Conservation (phyloP, 2,888 invertebrate genomes). For the Nomada flava region DNA sequence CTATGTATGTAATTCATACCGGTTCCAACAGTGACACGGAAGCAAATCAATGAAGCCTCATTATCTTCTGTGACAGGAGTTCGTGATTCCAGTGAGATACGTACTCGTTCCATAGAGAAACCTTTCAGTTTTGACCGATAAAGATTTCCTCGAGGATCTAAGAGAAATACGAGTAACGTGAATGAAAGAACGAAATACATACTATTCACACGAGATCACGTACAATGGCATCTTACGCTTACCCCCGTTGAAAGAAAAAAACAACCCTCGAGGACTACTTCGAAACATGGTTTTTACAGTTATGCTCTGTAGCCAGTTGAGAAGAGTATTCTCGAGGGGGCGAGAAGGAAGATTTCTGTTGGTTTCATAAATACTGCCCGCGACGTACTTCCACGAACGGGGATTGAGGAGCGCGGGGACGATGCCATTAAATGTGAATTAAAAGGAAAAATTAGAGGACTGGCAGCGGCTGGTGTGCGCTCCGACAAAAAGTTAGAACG, state of each 20-base stretch:
- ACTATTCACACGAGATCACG: slow-evolving; percentile 23
- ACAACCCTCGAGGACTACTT: slow-evolving; percentile 24
- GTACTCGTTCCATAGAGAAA: background rate
- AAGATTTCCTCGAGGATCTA: background rate
- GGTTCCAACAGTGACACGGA: background rate
- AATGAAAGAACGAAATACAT: background rate
- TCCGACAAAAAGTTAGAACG: slow-evolving; percentile 43
- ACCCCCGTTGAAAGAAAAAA: slow-evolving; percentile 2
- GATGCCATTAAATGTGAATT: slow-evolving; percentile 54
- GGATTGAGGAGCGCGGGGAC: slow-evolving; percentile 23
- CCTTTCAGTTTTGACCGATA: background rate
- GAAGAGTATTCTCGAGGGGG: slow-evolving; percentile 3
- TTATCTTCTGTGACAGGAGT: background rate
- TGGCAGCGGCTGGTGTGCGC: slow-evolving; percentile 10
- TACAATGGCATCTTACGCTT: slow-evolving; percentile 24
- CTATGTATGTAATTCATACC: background rate
- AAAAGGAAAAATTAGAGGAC: slow-evolving; percentile 57
- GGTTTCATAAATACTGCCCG: slow-evolving; percentile 47
- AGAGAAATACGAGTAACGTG: slow-evolving; percentile 13
- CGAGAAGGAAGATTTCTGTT: slow-evolving; percentile 14
- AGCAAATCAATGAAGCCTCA: background rate
- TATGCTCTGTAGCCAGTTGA: slow-evolving; percentile 21
- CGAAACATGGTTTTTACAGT: slow-evolving; percentile 40
- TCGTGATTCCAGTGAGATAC: background rate
- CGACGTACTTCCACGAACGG: slow-evolving; percentile 22